Evolutionary conservation across 1,140 invertebrate genomes (phyloP).

Genomic region (Polypedilum vanderplanki): DNA sequence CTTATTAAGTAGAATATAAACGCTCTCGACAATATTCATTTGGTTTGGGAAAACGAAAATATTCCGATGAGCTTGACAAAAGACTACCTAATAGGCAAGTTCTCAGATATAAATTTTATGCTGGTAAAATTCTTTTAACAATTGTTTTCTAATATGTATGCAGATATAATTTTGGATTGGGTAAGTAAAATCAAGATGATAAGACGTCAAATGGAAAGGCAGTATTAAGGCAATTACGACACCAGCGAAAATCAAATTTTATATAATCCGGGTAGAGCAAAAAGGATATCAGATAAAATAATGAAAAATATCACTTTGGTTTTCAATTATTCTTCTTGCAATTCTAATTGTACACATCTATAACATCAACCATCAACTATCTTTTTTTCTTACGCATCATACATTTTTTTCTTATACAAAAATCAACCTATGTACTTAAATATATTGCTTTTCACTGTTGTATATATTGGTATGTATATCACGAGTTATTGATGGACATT

Average conservation of each 20-base stretch:
- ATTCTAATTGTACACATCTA: too few relatives aligned
- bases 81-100: conserved; percentile 4
- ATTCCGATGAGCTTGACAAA: background rate
- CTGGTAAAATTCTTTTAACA: background rate
- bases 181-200: conserved; percentile 30
- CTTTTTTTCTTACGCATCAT: too few relatives aligned
- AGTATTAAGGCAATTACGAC: background rate
- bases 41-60: conserved; percentile 37
- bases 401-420: too few relatives aligned
- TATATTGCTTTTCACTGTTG: background rate
- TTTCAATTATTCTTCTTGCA: too few relatives aligned
- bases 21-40: conserved; percentile 38
- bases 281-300: too few relatives aligned
- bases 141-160: background rate
- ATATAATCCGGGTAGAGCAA: too few relatives aligned
- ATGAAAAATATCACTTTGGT: too few relatives aligned
- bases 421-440: background rate
- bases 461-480: background rate
- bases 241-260: background rate
- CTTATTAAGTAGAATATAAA: background rate
- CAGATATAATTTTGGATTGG: conserved; percentile 21
- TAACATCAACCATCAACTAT: too few relatives aligned
- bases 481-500: background rate
- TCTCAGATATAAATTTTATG: background rate
- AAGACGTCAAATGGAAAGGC: background rate